A percentile compares a stretch with the other conserved stretches of the same genome.
Conservation (phyloP, 2,888 invertebrate genomes). For the Byasa hedistus region DNA sequence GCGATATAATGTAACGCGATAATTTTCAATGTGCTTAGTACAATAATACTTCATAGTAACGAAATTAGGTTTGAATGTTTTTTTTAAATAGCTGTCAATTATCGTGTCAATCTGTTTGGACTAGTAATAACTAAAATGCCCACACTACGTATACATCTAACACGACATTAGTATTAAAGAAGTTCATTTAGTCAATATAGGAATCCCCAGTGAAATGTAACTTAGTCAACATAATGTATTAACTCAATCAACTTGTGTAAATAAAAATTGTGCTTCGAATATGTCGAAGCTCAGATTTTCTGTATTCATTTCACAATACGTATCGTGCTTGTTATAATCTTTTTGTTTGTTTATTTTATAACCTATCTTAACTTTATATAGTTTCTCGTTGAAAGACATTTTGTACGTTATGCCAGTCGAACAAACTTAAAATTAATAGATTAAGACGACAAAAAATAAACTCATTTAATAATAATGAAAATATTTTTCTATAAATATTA, state of each 20-base stretch:
- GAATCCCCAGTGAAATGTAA: constrained; percentile 14
- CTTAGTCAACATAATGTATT: constrained; percentile 18
- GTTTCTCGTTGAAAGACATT: not conserved
- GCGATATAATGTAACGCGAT: constrained; percentile 14
- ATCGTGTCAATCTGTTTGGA: constrained; percentile 65
- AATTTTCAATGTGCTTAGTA: constrained; percentile 40
- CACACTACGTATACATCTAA: constrained; percentile 36
- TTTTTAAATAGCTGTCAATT: constrained; percentile 71
- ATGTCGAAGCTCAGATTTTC: constrained; percentile 26
- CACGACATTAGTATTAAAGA: constrained; percentile 26
- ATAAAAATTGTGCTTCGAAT: constrained; percentile 1
- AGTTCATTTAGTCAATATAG: constrained; percentile 17
- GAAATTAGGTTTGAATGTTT: constrained; percentile 38
- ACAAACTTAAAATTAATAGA: constrained; percentile 38
- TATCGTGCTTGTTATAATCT: constrained; percentile 29
- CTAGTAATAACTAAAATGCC: constrained; percentile 37
- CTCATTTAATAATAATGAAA: constrained; percentile 49
- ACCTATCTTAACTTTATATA: not conserved
- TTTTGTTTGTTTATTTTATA: constrained; percentile 2
- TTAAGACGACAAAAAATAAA: constrained; percentile 40
- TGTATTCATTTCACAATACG: constrained; percentile 26
- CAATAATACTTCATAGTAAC: constrained; percentile 36
- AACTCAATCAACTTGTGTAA: not conserved
- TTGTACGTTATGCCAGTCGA: constrained; percentile 34
- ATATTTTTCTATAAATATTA: constrained; percentile 73